Conservation (phyloP, 2,113 vertebrate species). For the Rhagologus leucostigma region DNA sequence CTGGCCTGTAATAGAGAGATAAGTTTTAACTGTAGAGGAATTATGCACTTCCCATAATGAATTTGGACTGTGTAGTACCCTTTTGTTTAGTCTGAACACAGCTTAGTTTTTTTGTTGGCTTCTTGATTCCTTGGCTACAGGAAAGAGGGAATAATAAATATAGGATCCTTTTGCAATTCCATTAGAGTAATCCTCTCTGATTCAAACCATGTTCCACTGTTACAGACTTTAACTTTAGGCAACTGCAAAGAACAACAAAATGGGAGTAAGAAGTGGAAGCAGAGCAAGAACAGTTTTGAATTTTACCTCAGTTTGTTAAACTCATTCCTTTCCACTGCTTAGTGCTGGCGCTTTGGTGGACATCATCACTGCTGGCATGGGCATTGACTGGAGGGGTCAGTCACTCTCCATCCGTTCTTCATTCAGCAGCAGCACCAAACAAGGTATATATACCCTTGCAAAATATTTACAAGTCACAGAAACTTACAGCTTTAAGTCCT, state of each 20-base stretch:
- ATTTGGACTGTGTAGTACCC: not conserved
- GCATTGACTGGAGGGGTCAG: not conserved
- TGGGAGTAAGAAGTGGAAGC: not conserved
- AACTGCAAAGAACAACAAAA: not conserved
- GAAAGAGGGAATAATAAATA: constrained; percentile 12
- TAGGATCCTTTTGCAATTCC: constrained; percentile 4
- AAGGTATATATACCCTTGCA: not conserved
- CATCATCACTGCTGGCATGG: not conserved
- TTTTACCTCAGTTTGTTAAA: not conserved
- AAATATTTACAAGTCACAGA: not conserved
- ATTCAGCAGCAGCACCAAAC: not conserved
- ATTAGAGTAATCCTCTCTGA: constrained; percentile 7
- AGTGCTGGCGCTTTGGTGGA: not conserved
- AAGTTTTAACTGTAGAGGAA: not conserved
- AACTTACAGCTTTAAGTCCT: not conserved
- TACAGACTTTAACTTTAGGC: not conserved
- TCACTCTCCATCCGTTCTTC: not conserved
- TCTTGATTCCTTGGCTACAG: constrained; percentile 16
- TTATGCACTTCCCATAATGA: not conserved
- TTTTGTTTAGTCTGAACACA: constrained; percentile 50
- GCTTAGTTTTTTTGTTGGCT: not conserved
- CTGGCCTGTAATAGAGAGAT: not conserved
- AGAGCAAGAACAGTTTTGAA: not conserved
- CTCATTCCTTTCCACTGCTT: not conserved
- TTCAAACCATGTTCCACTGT: not conserved